Percentiles rank a stretch among this genome's conserved stretches.
Evolutionary conservation across 2,888 invertebrate species (phyloP).

Genomic region (Deroplatys truncata): DNA sequence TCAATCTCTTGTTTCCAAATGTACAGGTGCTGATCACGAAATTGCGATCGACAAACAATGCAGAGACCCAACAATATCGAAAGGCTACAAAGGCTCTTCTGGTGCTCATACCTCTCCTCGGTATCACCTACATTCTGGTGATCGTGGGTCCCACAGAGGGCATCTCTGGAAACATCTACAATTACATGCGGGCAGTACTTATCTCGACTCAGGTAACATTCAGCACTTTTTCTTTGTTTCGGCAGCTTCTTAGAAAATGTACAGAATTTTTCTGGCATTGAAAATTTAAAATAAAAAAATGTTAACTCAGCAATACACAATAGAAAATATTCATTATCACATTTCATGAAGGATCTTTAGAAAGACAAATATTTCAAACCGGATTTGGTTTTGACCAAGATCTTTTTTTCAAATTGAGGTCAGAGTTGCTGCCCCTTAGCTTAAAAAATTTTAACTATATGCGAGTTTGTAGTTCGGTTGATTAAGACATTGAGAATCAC

Average conservation of each 20-base stretch:
- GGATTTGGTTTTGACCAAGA: too few relatives aligned
- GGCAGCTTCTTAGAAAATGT: not conserved
- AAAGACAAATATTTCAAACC: too few relatives aligned
- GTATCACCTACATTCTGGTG: slow-evolving; percentile 84
- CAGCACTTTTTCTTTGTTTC: not conserved
- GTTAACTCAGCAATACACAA: too few relatives aligned
- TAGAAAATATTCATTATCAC: too few relatives aligned
- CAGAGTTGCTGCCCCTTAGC: too few relatives aligned
- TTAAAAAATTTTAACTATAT: too few relatives aligned
- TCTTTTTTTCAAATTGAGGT: too few relatives aligned
- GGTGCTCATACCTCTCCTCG: slow-evolving; percentile 88
- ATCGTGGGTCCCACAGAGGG: slow-evolving; percentile 76
- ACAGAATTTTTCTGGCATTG: not conserved
- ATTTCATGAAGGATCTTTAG: too few relatives aligned
- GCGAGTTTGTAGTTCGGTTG: too few relatives aligned
- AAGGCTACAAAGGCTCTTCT: slow-evolving; percentile 88
- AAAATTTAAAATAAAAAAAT: not conserved
- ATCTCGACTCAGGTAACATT: slow-evolving; percentile 81
- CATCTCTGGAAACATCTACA: slow-evolving; percentile 69
- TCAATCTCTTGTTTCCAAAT: not conserved
- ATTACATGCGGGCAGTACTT: slow-evolving; percentile 73
- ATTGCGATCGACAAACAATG: slow-evolving; percentile 81
- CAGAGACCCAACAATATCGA: slow-evolving; percentile 85
- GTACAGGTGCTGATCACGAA: slow-evolving; percentile 86
- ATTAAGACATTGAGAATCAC: too few relatives aligned